These are phyloP conservation scores for Drosophila cyrtoloma DNA, from an alignment of 2,888 invertebrate genomes.

Conservation along the genomic window DNA sequence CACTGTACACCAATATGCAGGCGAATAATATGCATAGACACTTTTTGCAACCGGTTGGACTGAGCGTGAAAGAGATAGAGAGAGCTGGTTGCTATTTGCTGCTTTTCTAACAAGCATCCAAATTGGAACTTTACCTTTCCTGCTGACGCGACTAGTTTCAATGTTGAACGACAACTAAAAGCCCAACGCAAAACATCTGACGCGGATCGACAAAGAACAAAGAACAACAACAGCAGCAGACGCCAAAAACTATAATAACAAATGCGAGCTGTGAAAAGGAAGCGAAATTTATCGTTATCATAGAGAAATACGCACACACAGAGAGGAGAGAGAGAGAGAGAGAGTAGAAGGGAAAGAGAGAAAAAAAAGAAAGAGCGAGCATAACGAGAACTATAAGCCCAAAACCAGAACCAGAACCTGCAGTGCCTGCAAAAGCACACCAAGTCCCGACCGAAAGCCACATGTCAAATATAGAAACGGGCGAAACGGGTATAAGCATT, in stretches of 20 bases:
- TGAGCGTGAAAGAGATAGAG: neutral
- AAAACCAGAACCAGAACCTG: constrained; percentile 21
- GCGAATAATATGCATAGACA: constrained; percentile 13
- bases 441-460: constrained; percentile 42
- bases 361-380: constrained; percentile 6
- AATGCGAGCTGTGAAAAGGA: constrained; percentile 28
- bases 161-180: constrained; percentile 65
- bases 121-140: constrained; percentile 47
- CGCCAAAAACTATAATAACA: constrained; percentile 28
- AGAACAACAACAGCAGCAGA: constrained; percentile 24
- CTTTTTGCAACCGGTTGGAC: constrained; percentile 45
- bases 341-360: constrained; percentile 17
- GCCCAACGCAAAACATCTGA: constrained; percentile 44
- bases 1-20: constrained; percentile 31
- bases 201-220: constrained; percentile 49
- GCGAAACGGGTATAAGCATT: neutral
- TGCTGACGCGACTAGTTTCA: constrained; percentile 68
- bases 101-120: constrained; percentile 29
- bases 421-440: neutral
- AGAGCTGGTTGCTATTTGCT: neutral
- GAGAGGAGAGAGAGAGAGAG: constrained; percentile 1
- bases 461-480: constrained; percentile 24
- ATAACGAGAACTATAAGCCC: constrained; percentile 15
- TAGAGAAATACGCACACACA: constrained; percentile 13
- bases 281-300: constrained; percentile 40